These are phyloP conservation scores for Aspidiotus rigidus DNA, from an alignment of 2,888 invertebrate genomes.

Conservation along the genomic window DNA sequence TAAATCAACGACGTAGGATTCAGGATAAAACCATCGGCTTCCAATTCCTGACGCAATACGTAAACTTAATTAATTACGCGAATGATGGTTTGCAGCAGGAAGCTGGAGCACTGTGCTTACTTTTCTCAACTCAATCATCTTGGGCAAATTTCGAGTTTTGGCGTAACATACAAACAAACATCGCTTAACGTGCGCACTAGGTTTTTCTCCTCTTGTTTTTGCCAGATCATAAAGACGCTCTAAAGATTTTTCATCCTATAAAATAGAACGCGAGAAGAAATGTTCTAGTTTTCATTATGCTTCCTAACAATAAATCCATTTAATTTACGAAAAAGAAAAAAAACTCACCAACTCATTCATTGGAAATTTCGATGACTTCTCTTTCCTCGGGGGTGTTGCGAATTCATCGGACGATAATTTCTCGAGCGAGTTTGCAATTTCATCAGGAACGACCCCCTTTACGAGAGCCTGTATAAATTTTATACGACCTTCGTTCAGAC, in stretches of 20 bases:
- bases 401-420: slow-evolving; percentile 58
- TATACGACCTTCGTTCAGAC: slow-evolving; percentile 55
- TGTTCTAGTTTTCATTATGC: background rate
- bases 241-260: background rate
- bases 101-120: background rate
- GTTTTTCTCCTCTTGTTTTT: background rate
- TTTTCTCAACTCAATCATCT: background rate
- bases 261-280: background rate
- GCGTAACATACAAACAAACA: background rate
- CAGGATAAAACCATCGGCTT: background rate
- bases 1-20: background rate
- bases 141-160: background rate
- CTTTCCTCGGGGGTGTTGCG: slow-evolving; percentile 45
- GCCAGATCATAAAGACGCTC: background rate
- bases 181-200: background rate
- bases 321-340: background rate
- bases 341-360: slow-evolving; percentile 6
- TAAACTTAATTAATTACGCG: no score
- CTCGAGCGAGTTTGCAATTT: slow-evolving; percentile 53
- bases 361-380: slow-evolving; percentile 30
- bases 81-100: no score
- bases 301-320: background rate
- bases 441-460: slow-evolving; percentile 54
- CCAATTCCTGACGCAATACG: background rate
- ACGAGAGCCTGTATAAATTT: slow-evolving; percentile 42